Evolutionary conservation across 2,113 vertebrate species (phyloP), one percentile per base, ranked within the genome.

Genomic region (Cricetomys ansorgei): DNA sequence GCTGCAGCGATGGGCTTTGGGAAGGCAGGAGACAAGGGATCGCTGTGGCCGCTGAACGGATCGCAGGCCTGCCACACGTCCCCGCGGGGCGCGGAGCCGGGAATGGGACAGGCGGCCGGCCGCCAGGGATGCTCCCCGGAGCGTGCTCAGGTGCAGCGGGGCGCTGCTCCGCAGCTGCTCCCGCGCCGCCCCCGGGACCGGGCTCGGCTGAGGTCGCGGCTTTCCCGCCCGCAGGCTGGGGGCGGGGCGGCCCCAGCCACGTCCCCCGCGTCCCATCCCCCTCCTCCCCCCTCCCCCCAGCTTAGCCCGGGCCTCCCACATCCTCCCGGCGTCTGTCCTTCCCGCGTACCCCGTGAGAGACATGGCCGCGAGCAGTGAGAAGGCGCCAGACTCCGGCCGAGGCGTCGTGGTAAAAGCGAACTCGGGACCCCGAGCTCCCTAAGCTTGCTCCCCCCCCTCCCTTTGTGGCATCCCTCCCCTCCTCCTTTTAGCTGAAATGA

Each of bases 361-460:
- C 96, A 97, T 97, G 98, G 98, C 98, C 84, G 95, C 94, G 97
- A 97, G 95, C 97, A 19, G 88, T 12, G 96, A 92, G 53, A 94
- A 81, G 96, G 97, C 77, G 81, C 96, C 96, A 92, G 97, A 90
- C 57, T 90, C 43, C 96, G 91, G 97, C 97, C 97, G 97, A 88
- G 98, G 98, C 94, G 77, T 98, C 89, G 98, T 98, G 98, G 98
- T 98, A 98, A 98, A 98, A 98, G 97, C 94, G 27, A 95, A 93
- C 86, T 31, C 75, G 4, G n/a, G n/a, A 40, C 70, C 64, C 62
- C 53, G 23, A 90, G 90, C 96, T 57, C 64, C 80, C 27, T 75
- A 45, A 48, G 65, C 65, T 45, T 64, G 15, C 50, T 50, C 80
- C 75, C 50, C 64, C 19, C 23, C 77, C 72, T 48, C 80, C 86